Evolutionary conservation across 2,113 vertebrate species (phyloP), one percentile per base, ranked within the genome.

Genomic region (Channa argus): DNA sequence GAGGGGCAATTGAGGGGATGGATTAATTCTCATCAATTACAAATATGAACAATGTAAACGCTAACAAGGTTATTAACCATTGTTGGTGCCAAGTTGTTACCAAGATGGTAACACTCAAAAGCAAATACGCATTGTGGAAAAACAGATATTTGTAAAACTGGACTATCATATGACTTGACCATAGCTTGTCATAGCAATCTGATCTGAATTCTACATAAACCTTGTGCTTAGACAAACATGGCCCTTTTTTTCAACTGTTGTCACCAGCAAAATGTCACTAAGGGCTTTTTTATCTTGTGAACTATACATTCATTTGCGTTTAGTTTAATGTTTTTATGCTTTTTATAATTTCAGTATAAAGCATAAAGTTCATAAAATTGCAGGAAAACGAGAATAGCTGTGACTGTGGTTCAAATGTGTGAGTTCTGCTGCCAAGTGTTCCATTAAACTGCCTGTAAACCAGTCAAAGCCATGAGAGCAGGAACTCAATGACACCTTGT

Each of bases 381-480:
- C 1, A 14, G 56, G 3, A 12, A 61, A 59, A 51, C 2, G 6
- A 53, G 36, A 55, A 51, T 8, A 43, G 45, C 54, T 56, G 43
- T 12, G 9, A 50, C 8, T 39, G 3, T 14, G 39, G 6, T 71
- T 77, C 15, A 64, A 71, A 69, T 1, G 8, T 39, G 45, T 37
- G 38, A 9, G 4, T 36, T 52, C 54, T 49, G 61, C 44, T 71
- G 78, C 86, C 81, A 84, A 63, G 41, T 44, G 5, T 69, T 71
- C 73, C 73, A 82, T 84, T 80, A 77, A 44, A 38, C 51, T 45
- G 41, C 12, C 10, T 38, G 60, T 59, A 68, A 71, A 77, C 50
- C 46, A 69, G 50, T 76, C 58, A 59, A 53, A 55, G 41, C 13
- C 13, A 44, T 6, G 0, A 4, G 15, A 55, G 66, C 34, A 61